phyloP scores from a whole-genome alignment of 2,888 invertebrate genomes.

The Eristalis arbustorum region DNA sequence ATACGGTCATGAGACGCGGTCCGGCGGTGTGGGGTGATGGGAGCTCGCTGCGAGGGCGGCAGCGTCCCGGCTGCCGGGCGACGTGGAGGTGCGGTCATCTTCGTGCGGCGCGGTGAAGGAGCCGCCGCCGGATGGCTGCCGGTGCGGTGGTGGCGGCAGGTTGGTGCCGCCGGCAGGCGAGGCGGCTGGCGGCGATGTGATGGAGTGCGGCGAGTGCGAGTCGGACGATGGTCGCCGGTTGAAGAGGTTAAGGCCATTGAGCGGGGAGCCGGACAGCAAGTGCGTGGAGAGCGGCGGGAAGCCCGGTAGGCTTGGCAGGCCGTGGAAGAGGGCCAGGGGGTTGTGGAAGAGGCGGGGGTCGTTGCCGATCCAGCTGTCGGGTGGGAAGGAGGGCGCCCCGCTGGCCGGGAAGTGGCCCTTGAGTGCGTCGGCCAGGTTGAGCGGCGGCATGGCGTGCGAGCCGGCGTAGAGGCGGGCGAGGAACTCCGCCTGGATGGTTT shows the following conservation, averaged over 20 bases:
- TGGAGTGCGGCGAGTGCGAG: slow-evolving; percentile 82
- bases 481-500: slow-evolving; percentile 89
- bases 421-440: slow-evolving; percentile 84
- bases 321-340: slow-evolving; percentile 82
- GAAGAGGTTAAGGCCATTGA: slow-evolving; percentile 79
- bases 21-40: slow-evolving; percentile 75
- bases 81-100: slow-evolving; percentile 70
- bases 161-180: slow-evolving; percentile 60
- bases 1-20: slow-evolving; percentile 79
- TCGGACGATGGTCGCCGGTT: slow-evolving; percentile 80
- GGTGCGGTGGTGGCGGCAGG: slow-evolving; percentile 42
- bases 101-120: slow-evolving; percentile 40
- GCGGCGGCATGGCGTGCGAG: slow-evolving; percentile 83
- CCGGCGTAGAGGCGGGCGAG: slow-evolving; percentile 89
- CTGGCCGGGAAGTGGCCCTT: slow-evolving; percentile 79
- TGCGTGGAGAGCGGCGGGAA: slow-evolving; percentile 82
- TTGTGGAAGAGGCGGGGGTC: slow-evolving; percentile 81
- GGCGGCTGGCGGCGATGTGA: slow-evolving; percentile 79
- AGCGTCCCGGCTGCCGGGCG: slow-evolving; percentile 63
- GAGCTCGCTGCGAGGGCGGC: slow-evolving; percentile 55
- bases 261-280: slow-evolving; percentile 76
- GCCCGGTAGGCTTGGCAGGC: slow-evolving; percentile 82
- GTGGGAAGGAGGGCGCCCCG: slow-evolving; percentile 66
- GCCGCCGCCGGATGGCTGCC: slow-evolving; percentile 41
- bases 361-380: slow-evolving; percentile 74